Conservation (phyloP, 1,140 invertebrate species). For the Rhagoletis pomonella region DNA sequence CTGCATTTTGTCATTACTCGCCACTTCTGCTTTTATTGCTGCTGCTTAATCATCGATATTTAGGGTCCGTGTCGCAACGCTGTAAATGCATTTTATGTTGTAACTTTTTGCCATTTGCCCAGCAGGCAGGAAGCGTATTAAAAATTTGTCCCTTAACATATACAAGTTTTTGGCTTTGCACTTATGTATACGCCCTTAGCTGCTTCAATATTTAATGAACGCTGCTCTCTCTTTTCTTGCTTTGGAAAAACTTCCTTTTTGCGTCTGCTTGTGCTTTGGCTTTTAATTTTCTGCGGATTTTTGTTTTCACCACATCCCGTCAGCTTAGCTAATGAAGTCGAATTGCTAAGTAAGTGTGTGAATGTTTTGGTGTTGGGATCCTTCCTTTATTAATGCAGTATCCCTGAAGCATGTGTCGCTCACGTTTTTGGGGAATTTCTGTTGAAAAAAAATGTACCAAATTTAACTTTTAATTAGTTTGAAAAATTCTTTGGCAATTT, state of each 20-base stretch:
- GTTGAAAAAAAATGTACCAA: background rate
- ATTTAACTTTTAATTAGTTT: constrained; percentile 41
- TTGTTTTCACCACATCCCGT: background rate
- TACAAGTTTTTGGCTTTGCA: constrained; percentile 10
- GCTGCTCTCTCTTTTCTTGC: background rate
- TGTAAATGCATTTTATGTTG: background rate
- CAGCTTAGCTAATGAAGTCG: constrained; percentile 20
- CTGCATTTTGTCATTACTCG: background rate
- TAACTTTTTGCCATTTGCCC: background rate
- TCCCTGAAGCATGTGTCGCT: background rate
- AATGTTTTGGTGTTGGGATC: background rate
- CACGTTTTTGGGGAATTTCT: background rate
- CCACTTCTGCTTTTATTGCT: background rate
- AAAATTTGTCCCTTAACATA: too few species aligned
- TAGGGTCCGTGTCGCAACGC: background rate
- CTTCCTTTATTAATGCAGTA: background rate
- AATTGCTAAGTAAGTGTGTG: background rate
- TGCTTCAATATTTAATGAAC: background rate
- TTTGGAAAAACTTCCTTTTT: background rate
- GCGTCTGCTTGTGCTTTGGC: background rate
- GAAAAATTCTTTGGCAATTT: background rate
- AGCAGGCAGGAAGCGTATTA: background rate
- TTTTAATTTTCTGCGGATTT: background rate
- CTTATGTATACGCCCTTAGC: background rate
- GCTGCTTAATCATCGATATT: background rate